These are phyloP conservation scores for Diloba caeruleocephala DNA, from an alignment of 2,888 invertebrate species.

Conservation along the genomic window DNA sequence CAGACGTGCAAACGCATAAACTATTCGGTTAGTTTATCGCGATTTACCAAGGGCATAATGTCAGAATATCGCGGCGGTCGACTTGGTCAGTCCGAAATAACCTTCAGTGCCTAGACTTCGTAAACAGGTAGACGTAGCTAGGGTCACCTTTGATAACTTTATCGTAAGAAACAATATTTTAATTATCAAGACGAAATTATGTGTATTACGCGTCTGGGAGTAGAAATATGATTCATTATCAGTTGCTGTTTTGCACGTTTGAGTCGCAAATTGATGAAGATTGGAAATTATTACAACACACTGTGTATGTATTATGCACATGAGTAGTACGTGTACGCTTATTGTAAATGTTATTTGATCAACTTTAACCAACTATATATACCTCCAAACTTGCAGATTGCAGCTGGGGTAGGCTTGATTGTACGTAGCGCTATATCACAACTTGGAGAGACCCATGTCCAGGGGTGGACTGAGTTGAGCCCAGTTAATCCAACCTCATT, in stretches of 20 bases:
- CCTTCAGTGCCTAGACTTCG: slow-evolving; percentile 41
- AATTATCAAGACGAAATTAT: slow-evolving; percentile 24
- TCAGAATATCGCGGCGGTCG: slow-evolving; percentile 33
- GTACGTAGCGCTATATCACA: too few relatives aligned
- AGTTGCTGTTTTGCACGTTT: slow-evolving; percentile 20
- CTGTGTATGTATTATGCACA: slow-evolving; percentile 7
- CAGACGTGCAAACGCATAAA: slow-evolving; percentile 27
- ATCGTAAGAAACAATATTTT: slow-evolving; percentile 34
- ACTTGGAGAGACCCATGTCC: too few relatives aligned
- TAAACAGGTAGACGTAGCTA: slow-evolving; percentile 49
- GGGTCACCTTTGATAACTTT: slow-evolving; percentile 53
- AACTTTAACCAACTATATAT: background rate
- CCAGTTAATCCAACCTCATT: too few relatives aligned
- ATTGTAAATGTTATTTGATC: slow-evolving; percentile 7
- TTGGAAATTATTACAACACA: slow-evolving; percentile 28
- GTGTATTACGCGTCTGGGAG: slow-evolving; percentile 15
- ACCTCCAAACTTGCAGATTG: too few relatives aligned
- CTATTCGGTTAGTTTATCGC: slow-evolving; percentile 32
- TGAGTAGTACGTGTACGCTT: slow-evolving; percentile 15
- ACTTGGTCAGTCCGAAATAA: slow-evolving; percentile 37
- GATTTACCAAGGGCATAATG: slow-evolving; percentile 43
- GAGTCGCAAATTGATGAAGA: slow-evolving; percentile 17
- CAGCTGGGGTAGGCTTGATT: too few relatives aligned
- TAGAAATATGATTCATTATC: slow-evolving; percentile 20
- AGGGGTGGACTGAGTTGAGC: too few relatives aligned